Conservation (phyloP, 2,888 invertebrate species). For the Oligia strigilis region DNA sequence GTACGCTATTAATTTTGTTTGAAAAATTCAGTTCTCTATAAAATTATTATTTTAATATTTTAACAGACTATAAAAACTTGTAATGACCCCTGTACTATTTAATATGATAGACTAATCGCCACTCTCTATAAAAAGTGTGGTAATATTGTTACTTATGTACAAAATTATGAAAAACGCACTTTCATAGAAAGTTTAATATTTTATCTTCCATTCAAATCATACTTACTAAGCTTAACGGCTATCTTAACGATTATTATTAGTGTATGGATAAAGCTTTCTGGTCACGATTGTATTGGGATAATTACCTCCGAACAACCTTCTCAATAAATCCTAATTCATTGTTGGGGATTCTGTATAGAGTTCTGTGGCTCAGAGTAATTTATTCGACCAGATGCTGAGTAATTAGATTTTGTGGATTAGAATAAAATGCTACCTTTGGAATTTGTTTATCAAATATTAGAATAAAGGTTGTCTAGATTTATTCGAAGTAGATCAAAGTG, state of each 20-base stretch:
- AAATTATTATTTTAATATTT: neutral
- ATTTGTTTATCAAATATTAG: neutral
- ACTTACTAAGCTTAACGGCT: conserved; percentile 5
- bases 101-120: neutral
- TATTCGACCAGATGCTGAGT: conserved; percentile 29
- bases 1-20: no score
- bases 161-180: neutral
- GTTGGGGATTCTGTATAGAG: conserved; percentile 45
- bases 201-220: conserved; percentile 14
- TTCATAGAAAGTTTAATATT: neutral
- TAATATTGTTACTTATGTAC: neutral
- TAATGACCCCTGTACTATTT: neutral
- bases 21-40: neutral
- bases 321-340: conserved; percentile 68
- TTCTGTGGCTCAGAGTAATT: conserved; percentile 33
- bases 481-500: neutral
- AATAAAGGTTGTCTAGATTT: neutral
- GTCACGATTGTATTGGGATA: conserved; percentile 65
- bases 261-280: conserved; percentile 52
- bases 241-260: conserved; percentile 37
- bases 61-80: neutral
- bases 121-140: neutral
- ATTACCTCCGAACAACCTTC: conserved; percentile 57
- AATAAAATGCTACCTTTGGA: neutral
- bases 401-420: neutral